Base-by-base conservation (phyloP, 2,113 vertebrate species). In the Nicator chloris region DNA sequence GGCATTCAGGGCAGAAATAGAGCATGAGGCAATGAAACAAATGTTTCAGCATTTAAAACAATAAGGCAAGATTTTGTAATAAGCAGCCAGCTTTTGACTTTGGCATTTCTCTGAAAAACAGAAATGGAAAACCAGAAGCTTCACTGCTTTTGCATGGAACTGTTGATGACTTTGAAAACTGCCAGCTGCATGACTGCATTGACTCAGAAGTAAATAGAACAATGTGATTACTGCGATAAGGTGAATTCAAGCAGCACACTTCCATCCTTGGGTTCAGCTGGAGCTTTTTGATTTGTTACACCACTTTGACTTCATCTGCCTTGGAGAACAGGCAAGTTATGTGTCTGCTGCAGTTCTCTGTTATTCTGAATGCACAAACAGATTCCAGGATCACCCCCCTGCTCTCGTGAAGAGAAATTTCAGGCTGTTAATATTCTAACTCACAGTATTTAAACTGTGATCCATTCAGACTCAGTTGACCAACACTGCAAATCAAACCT, bases 361-460 rank as follows among this genome's bases (percentile, higher is more conserved):
- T 78, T 78, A 77, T 35, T 66, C 27, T 68, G 28, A 83, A 51
- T 11, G 35, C 47, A 65, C 20, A 63, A 82, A 71, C 24, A 68
- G 26, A 86, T 57, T 64, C 54, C 66, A 72, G n/a, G 20, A 45
- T 69, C 18, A 7, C 5, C 16, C 10, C 31, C 15, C 31, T 13
- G 9, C 37, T 80, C 35, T 49, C 54, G 33, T 10, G 30, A 68
- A 75, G 27, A 68, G 15, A 79, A 71, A 56, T 44, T 70, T 70
- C 53, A 27, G 19, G 44, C 60, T 89, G 83, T 93, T 96, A 95
- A 96, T 84, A 73, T 84, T 86, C 33, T 81, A 95, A 81, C 69
- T 83, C 16, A 27, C 9, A 19, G 50, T 37, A 50, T 65, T 84
- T 35, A 63, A 61, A 81, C 77, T 66, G 50, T 87, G 64, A 91